phyloP scores from a whole-genome alignment of 2,797 vertebrate species.

The Podarcis lilfordi region DNA sequence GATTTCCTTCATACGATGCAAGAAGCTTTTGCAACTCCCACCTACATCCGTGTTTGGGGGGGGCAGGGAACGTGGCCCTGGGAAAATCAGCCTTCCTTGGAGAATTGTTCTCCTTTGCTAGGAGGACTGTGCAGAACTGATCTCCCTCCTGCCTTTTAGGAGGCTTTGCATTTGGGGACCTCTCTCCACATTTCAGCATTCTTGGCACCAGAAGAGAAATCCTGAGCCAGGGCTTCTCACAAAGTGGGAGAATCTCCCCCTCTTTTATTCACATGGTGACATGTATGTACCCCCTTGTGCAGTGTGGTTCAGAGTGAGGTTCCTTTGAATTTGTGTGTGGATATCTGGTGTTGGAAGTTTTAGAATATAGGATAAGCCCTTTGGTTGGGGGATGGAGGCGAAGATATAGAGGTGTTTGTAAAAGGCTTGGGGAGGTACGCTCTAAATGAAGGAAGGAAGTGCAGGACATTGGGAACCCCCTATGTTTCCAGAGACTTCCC shows the following conservation, averaged over 20 bases:
- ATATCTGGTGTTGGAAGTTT: not conserved
- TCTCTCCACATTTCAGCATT: not conserved
- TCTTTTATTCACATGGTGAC: not conserved
- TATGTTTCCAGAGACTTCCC: not conserved
- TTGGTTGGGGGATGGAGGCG: not conserved
- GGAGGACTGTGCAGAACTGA: not conserved
- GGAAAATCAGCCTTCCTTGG: not conserved
- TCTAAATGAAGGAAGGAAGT: not conserved
- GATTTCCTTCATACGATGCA: not conserved
- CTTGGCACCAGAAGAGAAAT: not conserved
- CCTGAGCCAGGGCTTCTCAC: not conserved
- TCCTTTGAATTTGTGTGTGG: not conserved
- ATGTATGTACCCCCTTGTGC: not conserved
- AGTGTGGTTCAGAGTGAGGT: not conserved
- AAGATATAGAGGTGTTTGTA: not conserved
- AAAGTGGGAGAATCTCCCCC: not conserved
- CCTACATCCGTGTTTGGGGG: not conserved
- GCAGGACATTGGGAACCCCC: not conserved
- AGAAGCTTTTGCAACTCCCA: not conserved
- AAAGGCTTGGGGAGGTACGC: not conserved
- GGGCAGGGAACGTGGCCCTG: not conserved
- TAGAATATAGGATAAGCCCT: not conserved
- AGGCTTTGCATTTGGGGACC: not conserved
- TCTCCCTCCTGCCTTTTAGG: too few relatives aligned
- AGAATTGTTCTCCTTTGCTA: not conserved